phyloP scores from a whole-genome alignment of 2,797 vertebrate species.

The Tiaroga cobitis region DNA sequence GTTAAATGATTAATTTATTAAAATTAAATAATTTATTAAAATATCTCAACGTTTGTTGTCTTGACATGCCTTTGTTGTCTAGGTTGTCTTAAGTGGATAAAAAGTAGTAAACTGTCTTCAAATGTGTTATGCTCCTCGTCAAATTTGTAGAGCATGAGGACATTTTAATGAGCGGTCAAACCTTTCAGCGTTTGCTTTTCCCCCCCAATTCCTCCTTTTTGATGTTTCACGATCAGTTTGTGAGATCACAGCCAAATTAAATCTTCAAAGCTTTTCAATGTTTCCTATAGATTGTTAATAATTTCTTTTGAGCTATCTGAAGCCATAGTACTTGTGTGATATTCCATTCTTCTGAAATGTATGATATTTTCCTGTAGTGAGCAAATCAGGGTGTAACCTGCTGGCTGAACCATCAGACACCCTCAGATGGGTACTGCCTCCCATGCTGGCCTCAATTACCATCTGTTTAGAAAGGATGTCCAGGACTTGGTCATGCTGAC shows the following conservation, averaged over 20 bases:
- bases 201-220: background rate
- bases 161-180: slow-evolving; percentile 15
- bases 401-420: slow-evolving; percentile 22
- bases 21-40: background rate
- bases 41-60: background rate
- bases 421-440: slow-evolving; percentile 13
- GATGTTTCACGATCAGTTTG: slow-evolving; percentile 17
- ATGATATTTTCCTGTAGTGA: slow-evolving; percentile 7
- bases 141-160: slow-evolving; percentile 13
- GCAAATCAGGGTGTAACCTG: slow-evolving; percentile 24
- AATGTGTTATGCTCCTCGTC: slow-evolving; percentile 1
- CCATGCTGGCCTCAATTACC: slow-evolving; percentile 40
- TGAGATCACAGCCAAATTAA: slow-evolving; percentile 25
- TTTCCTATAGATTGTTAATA: slow-evolving; percentile 17
- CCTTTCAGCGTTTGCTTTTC: background rate
- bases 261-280: slow-evolving; percentile 30
- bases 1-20: background rate
- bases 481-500: slow-evolving; percentile 19
- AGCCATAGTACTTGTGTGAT: background rate
- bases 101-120: background rate
- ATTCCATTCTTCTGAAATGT: slow-evolving; percentile 7
- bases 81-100: background rate
- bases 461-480: slow-evolving; percentile 38
- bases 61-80: background rate
- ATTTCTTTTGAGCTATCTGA: slow-evolving; percentile 1